Evolutionary conservation across 2,113 vertebrate species (phyloP), one percentile per base, ranked within the genome.

Genomic region (Naja naja): DNA sequence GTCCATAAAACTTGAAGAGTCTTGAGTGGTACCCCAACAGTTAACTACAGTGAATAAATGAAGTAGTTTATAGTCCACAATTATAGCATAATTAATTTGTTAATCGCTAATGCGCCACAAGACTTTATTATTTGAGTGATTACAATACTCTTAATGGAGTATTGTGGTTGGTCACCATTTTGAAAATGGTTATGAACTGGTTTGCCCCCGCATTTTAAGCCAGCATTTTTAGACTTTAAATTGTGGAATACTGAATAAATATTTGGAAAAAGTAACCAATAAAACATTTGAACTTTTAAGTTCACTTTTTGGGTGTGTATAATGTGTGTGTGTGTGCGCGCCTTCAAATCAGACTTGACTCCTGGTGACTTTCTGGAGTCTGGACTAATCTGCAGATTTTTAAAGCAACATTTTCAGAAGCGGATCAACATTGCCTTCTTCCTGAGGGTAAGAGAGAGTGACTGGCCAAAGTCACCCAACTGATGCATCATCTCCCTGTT

Each of bases 281-380:
- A n/a, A 69, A 69, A 64, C 30, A 64, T 64, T 14, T 14, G 4
- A 64, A 69, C 12, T 69, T 34, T 49, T 69, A 69, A 69, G 30
- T 69, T 69, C 64, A 69, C 64, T n/a, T 69, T 64, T 30, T 12
- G 8, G 27, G 60, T 30, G 60, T n/a, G 12, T n/a, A 12, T 2
- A 5, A 52, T 49, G 47, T 14, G 1, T 2, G 9, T n/a, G 58
- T 30, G 25, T 60, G 9, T 0, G 3, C 1, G 25, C 3, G 1
- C 49, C 30, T 69, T 69, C 64, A 69, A 69, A n/a, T 69, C 64
- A 69, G 12, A 69, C 64, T 34, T 69, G 30, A 60, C 9, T 56
- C 6, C 55, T 56, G 55, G 55, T 6, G 55, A 56, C 22, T 56
- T 5, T 23, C 55, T 56, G 22, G 55, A 56, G 22, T 56, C 55